Base-by-base conservation (phyloP, 2,888 invertebrate species). In the Stictocephala bisonia region DNA sequence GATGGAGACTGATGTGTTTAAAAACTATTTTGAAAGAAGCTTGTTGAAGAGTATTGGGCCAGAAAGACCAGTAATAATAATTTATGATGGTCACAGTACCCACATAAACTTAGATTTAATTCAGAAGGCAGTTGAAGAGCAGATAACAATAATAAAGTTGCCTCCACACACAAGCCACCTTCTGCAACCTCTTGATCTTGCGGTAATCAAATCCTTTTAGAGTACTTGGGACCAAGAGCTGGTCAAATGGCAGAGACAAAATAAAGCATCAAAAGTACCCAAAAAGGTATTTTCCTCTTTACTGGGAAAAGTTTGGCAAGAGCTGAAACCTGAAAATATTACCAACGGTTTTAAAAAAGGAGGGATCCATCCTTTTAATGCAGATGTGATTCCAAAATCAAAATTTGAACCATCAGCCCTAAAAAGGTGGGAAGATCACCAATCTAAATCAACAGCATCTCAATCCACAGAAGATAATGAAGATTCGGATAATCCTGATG, bases 51-150 rank as follows among this genome's bases (percentile, higher is more conserved):
- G 4, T 2, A 58, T 58, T 29, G 29, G 26, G 4, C 3, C 3
- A 58, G 79, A 81, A 50, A 56, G 80, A 27, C 81, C 79, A 66
- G 79, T 80, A 0, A 72, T 79, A n/a, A 64, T 83, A 11, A 77
- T 82, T 18, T 82, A 80, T 71, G 81, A 82, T 74, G 82, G 82
- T 0, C 82, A 82, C 74, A 60, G 68, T 6, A 81, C 80, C 40
- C 81, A 80, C 71, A 73, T 80, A 20, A 69, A 75, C 18, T 71
- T 80, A 60, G 76, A 79, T 56, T 73, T 81, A 31, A 75, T 79
- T 73, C 74, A 75, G 56, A 79, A 79, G 22, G 75, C 77, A 40
- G 79, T 20, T 11, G 6, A 74, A 72, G 53, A 79, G 18, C 22
- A 75, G 2, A 76, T 80, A 11, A 80, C 76, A 2, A 81, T 82